Evolutionary conservation across 2,113 vertebrate genomes (phyloP).

Genomic region (Scomber colias): DNA sequence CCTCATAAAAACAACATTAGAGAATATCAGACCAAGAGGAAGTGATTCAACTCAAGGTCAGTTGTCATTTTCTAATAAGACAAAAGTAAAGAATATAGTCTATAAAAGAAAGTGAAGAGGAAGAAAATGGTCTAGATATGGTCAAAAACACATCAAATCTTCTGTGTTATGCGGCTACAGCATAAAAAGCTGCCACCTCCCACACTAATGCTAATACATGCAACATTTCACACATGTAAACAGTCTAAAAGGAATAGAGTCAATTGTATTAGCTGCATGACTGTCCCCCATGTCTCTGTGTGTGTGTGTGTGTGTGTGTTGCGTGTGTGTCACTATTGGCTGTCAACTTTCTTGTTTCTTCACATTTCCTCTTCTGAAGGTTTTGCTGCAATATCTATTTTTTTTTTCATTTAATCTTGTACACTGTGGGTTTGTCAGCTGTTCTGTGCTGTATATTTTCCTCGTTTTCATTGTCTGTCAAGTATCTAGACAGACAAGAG

Average conservation of each 20-base stretch:
- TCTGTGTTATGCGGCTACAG: neutral
- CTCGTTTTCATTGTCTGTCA: conserved; percentile 68
- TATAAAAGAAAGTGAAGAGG: neutral
- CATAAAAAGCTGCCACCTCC: neutral
- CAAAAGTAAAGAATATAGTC: neutral
- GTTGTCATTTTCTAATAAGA: neutral
- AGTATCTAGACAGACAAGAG: conserved; percentile 70
- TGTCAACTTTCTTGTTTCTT: conserved; percentile 64
- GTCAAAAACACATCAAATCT: neutral
- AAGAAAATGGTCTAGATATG: neutral
- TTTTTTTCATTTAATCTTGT: conserved; percentile 24
- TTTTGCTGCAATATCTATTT: conserved; percentile 56
- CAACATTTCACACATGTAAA: conserved; percentile 15
- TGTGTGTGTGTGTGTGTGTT: conserved; percentile 58
- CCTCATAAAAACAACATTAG: neutral
- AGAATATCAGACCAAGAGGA: too few species aligned
- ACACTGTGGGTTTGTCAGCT: conserved; percentile 60
- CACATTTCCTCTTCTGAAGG: conserved; percentile 61
- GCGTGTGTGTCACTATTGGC: conserved; percentile 64
- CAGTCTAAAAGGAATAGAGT: conserved; percentile 5
- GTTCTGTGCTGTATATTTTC: conserved; percentile 57
- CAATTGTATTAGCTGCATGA: conserved; percentile 76
- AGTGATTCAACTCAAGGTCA: neutral
- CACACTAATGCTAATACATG: conserved; percentile 11
- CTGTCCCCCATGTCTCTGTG: conserved; percentile 72